Evolutionary conservation across 92 coral and sea anemone genomes (phyloP).

Genomic region (Blastomussa wellsi): DNA sequence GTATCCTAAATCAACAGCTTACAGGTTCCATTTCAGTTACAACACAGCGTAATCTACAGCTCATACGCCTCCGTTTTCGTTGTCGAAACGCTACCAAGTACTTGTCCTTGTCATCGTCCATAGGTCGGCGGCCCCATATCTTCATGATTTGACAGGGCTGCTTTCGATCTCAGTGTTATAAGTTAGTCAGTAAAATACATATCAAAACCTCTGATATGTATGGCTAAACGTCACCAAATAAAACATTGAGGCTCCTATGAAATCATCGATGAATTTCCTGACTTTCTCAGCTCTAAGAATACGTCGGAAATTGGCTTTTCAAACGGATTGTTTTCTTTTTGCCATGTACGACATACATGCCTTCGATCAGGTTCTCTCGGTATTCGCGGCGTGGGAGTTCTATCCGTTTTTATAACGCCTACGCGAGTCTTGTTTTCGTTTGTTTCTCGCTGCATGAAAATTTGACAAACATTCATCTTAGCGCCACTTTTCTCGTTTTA

Average conservation of each 20-base stretch:
- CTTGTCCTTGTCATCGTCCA: neutral
- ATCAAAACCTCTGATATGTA: too few species aligned
- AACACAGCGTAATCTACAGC: neutral
- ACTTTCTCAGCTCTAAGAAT: neutral
- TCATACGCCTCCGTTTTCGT: neutral
- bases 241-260: neutral
- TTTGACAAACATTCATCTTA: neutral
- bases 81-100: neutral
- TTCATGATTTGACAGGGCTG: neutral
- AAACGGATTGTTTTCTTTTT: neutral
- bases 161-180: too few species aligned
- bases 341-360: neutral
- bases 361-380: neutral
- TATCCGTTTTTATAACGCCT: neutral
- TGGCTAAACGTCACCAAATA: neutral
- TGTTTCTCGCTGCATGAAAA: neutral
- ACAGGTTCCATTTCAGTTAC: neutral
- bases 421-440: neutral
- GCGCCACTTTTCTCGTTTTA: neutral
- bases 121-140: neutral
- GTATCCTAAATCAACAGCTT: neutral
- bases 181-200: too few species aligned
- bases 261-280: neutral
- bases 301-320: neutral
- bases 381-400: neutral